These are phyloP conservation scores for Gryon sp. DNA, from an alignment of 1,140 invertebrate genomes.

Conservation along the genomic window DNA sequence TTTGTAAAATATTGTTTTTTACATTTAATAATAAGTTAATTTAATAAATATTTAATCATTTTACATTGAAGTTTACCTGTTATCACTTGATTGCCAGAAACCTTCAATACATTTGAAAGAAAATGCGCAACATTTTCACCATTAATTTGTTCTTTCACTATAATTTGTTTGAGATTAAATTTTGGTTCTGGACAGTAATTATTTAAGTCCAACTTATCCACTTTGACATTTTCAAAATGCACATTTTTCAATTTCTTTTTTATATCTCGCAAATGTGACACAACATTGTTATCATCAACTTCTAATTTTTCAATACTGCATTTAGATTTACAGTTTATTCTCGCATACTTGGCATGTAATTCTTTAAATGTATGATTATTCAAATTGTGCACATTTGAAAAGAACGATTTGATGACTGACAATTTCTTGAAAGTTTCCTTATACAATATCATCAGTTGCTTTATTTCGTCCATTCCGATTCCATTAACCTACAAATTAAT, in stretches of 20 bases:
- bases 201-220: neutral
- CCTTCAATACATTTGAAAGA: conserved; percentile 62
- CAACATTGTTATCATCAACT: neutral
- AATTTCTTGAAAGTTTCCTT: conserved; percentile 9
- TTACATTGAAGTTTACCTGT: conserved; percentile 50
- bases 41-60: neutral
- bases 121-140: conserved; percentile 58
- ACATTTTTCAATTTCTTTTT: neutral
- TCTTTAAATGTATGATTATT: conserved; percentile 5
- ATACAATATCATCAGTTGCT: conserved; percentile 45
- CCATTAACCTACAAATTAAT: conserved; percentile 60
- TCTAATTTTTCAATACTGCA: conserved; percentile 8
- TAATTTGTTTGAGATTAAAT: conserved; percentile 57
- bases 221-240: conserved; percentile 20
- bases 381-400: neutral
- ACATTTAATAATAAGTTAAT: neutral
- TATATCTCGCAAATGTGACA: conserved; percentile 6
- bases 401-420: neutral
- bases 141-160: conserved; percentile 63
- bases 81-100: conserved; percentile 66
- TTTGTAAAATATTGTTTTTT: neutral
- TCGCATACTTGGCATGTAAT: neutral
- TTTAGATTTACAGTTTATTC: conserved; percentile 3
- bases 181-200: conserved; percentile 64
- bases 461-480: conserved; percentile 44